These are phyloP conservation scores for Micronycteris hirsuta DNA, from an alignment of 2,113 vertebrate species.

Conservation along the genomic window DNA sequence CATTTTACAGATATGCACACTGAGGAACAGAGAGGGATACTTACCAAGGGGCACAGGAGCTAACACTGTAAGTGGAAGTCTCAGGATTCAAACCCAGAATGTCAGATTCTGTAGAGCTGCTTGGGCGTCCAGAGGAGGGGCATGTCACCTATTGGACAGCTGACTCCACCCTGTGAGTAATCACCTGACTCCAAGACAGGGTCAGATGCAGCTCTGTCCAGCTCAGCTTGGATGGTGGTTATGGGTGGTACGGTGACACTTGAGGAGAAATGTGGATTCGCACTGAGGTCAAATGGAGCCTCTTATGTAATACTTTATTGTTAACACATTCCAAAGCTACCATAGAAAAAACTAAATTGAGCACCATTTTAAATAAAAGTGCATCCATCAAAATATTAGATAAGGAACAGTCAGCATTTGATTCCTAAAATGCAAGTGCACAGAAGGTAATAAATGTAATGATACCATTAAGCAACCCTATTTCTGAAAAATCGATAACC, in stretches of 20 bases:
- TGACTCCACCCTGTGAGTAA: fast-evolving
- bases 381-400: conserved; percentile 6
- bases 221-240: fast-evolving
- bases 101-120: neutral
- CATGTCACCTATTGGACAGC: neutral
- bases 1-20: neutral
- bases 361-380: neutral
- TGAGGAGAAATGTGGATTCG: fast-evolving
- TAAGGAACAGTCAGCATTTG: neutral
- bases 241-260: fast-evolving
- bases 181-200: fast-evolving
- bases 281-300: neutral
- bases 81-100: neutral
- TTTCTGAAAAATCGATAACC: neutral
- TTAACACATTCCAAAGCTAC: neutral
- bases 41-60: neutral
- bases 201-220: fast-evolving
- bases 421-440: neutral
- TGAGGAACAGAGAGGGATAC: neutral
- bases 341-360: neutral
- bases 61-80: fast-evolving
- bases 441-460: neutral
- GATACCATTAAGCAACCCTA: neutral
- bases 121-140: neutral
- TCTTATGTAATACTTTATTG: neutral